phyloP scores from a whole-genome alignment of 2,113 vertebrate species.

The Hiodon tergisus region DNA sequence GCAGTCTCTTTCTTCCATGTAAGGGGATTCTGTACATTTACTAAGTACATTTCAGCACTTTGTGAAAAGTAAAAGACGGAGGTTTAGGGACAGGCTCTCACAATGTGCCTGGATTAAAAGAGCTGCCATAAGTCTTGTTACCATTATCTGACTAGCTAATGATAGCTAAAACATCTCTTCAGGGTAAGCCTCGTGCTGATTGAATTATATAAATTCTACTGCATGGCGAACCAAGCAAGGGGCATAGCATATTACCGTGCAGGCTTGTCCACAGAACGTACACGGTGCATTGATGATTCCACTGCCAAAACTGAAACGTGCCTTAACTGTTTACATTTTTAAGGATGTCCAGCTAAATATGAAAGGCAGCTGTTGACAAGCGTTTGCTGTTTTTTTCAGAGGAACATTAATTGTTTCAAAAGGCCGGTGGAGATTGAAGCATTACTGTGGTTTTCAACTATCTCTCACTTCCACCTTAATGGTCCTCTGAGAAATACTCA shows the following conservation, averaged over 20 bases:
- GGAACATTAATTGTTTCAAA: background rate
- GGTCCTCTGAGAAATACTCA: slow-evolving; percentile 40
- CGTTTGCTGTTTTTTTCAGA: background rate
- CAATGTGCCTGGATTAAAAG: background rate
- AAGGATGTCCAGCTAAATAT: background rate
- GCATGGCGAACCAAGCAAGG: background rate
- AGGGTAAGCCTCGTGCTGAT: slow-evolving; percentile 7
- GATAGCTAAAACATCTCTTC: background rate
- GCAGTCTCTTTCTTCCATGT: background rate
- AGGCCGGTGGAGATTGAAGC: background rate
- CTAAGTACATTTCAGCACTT: background rate
- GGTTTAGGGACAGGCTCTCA: background rate
- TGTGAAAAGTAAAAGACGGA: background rate
- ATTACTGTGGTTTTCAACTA: background rate
- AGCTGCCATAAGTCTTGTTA: slow-evolving; percentile 12
- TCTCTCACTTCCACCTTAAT: slow-evolving; percentile 38
- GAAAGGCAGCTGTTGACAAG: background rate
- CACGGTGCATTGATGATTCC: no score
- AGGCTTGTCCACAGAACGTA: no score
- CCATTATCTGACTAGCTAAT: slow-evolving; percentile 10
- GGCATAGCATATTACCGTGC: no score
- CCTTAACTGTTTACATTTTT: background rate
- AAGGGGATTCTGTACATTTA: background rate
- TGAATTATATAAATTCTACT: slow-evolving; percentile 11
- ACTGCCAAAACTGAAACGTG: background rate